Base-by-base conservation (phyloP, 2,888 invertebrate species). In the Keiferia lycopersicella region DNA sequence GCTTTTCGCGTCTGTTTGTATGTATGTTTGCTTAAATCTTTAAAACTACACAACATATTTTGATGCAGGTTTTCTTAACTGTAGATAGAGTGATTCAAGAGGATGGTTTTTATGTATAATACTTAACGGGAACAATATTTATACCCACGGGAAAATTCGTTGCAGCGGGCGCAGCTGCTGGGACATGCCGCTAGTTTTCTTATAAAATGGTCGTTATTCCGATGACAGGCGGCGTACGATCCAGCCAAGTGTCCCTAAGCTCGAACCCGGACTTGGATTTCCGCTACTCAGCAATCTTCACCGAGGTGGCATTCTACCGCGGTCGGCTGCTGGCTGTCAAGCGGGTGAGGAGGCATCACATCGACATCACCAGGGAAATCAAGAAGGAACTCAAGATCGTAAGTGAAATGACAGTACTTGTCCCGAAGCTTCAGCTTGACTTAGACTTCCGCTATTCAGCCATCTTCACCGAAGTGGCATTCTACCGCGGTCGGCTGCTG, bases 191-290 rank as follows among this genome's bases (percentile, higher is more conserved):
- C n/a, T n/a, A n/a, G n/a, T n/a, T n/a, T n/a, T n/a, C n/a, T n/a
- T n/a, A n/a, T 10, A 48, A 20, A 22, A 22, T 20, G 20, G 12
- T 22, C 1, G 1, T 51, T 51, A 2, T 14, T 22, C 12, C 22
- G 26, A 22, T 53, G 14, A 53, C 20, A 0, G 82, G 82, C 0
- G 83, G 84, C 0, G 95, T 96, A 62, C 93, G 97, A 57, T 96
- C 96, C 67, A 98, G 97, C 83, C 97, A 98, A 87, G 96, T 97
- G 61, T 98, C 98, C 0, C 92, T 98, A 67, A 97, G 96, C 78
- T 98, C 98, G n/a, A 97, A 97, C 86, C 96, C 96, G 0, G 97
- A 98, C 82, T 94, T 96, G 4, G 98, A 98, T 86, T 96, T 96
- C 81, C 94, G 97, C 30, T 97, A 97, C 83, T 96, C 97, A 0